Conservation (phyloP, 2,797 vertebrate genomes). For the Distichodus sexfasciatus region DNA sequence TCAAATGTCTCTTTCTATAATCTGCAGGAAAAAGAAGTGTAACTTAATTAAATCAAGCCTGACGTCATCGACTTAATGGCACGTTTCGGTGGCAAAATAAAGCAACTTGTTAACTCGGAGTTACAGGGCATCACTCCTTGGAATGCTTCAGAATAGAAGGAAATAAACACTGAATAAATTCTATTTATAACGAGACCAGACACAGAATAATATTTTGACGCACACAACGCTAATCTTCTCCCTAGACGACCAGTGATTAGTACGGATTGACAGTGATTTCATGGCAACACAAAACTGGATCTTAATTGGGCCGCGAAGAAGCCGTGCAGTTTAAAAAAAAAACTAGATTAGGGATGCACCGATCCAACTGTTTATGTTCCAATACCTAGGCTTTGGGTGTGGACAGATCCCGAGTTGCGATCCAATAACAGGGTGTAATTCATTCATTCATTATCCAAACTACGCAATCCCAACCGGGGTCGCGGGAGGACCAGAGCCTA, state of each 20-base stretch:
- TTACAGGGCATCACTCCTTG: not conserved
- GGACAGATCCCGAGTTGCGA: no score
- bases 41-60: slow-evolving; percentile 1
- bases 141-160: slow-evolving; percentile 18
- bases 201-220: not conserved
- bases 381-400: no score
- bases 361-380: no score
- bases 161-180: not conserved
- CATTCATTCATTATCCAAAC: no score
- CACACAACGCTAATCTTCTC: not conserved
- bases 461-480: no score
- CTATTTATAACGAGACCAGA: not conserved
- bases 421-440: no score
- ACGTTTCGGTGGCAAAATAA: slow-evolving; percentile 14
- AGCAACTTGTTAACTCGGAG: not conserved
- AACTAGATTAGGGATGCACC: no score
- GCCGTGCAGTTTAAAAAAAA: slow-evolving; percentile 41
- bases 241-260: slow-evolving; percentile 34
- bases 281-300: slow-evolving; percentile 39
- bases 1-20: not conserved
- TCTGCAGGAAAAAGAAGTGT: not conserved
- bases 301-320: slow-evolving; percentile 9
- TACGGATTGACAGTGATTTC: slow-evolving; percentile 27
- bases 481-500: no score
- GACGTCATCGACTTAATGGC: not conserved